Percentiles rank a stretch among this genome's conserved stretches.
Conservation (phyloP, 2,888 invertebrate genomes). For the Leptopilina drosophilae region DNA sequence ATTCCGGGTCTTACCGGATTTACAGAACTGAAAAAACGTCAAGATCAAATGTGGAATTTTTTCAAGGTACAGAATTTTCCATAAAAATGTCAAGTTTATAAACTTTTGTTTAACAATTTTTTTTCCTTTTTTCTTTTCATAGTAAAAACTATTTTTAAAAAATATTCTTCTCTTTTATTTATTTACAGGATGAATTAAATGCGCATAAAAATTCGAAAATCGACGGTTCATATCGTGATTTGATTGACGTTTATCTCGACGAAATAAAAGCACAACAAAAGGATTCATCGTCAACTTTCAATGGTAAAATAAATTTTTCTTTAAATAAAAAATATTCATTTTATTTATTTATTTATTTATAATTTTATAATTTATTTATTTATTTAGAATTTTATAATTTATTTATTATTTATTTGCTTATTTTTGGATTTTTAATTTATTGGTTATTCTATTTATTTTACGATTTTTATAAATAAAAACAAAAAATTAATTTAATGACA, state of each 20-base stretch:
- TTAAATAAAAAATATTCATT: background rate
- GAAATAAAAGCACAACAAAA: slow-evolving; percentile 63
- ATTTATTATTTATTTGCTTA: too few relatives aligned
- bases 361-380: too few relatives aligned
- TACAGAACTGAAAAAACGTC: slow-evolving; percentile 77
- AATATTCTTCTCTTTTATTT: too few relatives aligned
- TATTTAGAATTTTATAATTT: too few relatives aligned
- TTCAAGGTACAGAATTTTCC: slow-evolving; percentile 74
- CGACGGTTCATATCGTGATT: slow-evolving; percentile 61
- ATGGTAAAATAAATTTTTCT: slow-evolving; percentile 61
- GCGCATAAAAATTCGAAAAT: slow-evolving; percentile 63
- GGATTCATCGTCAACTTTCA: slow-evolving; percentile 63
- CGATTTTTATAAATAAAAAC: too few relatives aligned
- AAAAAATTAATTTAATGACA: too few relatives aligned
- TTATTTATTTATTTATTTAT: background rate
- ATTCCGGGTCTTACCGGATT: slow-evolving; percentile 83
- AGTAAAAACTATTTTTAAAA: background rate
- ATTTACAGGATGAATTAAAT: slow-evolving; percentile 62
- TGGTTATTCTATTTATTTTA: too few relatives aligned
- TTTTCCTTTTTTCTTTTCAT: background rate
- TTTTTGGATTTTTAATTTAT: too few relatives aligned
- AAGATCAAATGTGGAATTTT: slow-evolving; percentile 79
- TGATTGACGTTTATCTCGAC: slow-evolving; percentile 70
- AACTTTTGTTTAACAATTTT: background rate
- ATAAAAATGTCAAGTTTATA: background rate